A percentile compares a stretch with the other conserved stretches of the same genome.
phyloP scores from a whole-genome alignment of 2,113 vertebrate genomes.

The Pogona vitticeps region DNA sequence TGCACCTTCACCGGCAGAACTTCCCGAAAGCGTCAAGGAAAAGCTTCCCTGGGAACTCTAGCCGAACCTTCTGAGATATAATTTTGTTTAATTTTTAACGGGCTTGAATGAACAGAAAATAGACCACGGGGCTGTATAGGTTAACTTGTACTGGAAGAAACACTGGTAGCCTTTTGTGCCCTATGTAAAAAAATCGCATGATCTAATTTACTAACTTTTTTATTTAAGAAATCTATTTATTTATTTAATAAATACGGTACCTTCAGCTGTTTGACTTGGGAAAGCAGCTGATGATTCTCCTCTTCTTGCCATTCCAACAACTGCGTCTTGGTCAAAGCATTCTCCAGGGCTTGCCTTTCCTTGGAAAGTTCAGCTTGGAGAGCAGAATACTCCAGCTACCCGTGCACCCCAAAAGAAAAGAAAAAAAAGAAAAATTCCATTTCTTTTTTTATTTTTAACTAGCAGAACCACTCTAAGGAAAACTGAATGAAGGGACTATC shows the following conservation, averaged over 20 bases:
- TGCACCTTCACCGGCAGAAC: background rate
- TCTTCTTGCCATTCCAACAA: conserved; percentile 77
- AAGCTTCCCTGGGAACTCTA: no score
- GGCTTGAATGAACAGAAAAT: background rate
- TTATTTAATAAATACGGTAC: no score
- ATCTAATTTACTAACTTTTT: no score
- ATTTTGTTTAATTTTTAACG: background rate
- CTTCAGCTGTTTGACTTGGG: conserved; percentile 78
- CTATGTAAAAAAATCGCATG: background rate
- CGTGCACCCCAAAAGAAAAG: conserved; percentile 34
- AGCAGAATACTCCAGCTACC: conserved; percentile 78
- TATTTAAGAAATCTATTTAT: no score
- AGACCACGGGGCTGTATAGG: background rate
- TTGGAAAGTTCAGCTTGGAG: conserved; percentile 80
- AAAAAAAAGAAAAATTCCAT: background rate
- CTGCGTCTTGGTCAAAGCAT: conserved; percentile 73
- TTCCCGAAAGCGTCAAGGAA: background rate
- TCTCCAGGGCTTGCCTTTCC: conserved; percentile 78
- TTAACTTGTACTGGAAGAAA: background rate
- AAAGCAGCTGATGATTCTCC: conserved; percentile 74
- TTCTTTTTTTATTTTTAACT: background rate
- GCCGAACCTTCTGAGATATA: no score
- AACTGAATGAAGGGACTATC: background rate
- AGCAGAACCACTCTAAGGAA: background rate
- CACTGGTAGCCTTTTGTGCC: background rate